Percentiles rank a stretch among this genome's conserved stretches.
Conservation (phyloP, 2,888 invertebrate species). For the Pterobdella sp. region DNA sequence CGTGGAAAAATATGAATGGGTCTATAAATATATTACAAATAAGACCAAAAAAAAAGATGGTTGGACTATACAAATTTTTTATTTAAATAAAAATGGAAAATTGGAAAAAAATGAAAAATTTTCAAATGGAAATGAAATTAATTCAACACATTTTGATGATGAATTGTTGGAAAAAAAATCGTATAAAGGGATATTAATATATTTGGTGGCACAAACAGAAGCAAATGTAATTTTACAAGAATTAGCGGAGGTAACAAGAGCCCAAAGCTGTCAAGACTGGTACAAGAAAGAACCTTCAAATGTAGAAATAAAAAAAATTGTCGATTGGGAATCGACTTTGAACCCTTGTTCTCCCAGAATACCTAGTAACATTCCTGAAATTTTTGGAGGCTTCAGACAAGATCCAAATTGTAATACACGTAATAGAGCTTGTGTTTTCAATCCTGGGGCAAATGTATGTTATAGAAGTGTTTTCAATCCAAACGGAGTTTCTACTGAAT, state of each 20-base stretch:
- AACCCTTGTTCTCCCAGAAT: constrained; percentile 26
- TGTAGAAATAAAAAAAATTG: constrained; percentile 8
- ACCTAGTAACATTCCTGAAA: constrained; percentile 15
- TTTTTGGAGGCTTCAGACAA: constrained; percentile 12
- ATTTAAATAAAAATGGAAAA: not conserved
- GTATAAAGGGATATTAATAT: not conserved
- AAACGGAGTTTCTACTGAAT: constrained; percentile 5
- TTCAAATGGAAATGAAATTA: not conserved
- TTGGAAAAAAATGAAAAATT: not conserved
- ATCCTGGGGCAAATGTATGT: constrained; percentile 19
- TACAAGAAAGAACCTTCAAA: constrained; percentile 4
- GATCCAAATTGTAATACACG: constrained; percentile 24
- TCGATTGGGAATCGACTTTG: constrained; percentile 12
- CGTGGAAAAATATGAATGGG: no score
- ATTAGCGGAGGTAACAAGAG: not conserved
- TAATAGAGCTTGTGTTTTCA: not conserved
- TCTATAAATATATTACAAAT: no score
- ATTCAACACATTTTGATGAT: no score
- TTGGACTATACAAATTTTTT: not conserved
- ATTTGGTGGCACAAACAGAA: not conserved
- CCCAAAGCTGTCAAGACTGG: constrained; percentile 15
- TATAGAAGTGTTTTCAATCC: constrained; percentile 28
- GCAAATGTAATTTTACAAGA: not conserved
- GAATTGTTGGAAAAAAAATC: not conserved
- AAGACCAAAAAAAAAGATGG: no score